Evolutionary conservation across 2,113 vertebrate genomes (phyloP).

Genomic region (Bos javanicus): DNA sequence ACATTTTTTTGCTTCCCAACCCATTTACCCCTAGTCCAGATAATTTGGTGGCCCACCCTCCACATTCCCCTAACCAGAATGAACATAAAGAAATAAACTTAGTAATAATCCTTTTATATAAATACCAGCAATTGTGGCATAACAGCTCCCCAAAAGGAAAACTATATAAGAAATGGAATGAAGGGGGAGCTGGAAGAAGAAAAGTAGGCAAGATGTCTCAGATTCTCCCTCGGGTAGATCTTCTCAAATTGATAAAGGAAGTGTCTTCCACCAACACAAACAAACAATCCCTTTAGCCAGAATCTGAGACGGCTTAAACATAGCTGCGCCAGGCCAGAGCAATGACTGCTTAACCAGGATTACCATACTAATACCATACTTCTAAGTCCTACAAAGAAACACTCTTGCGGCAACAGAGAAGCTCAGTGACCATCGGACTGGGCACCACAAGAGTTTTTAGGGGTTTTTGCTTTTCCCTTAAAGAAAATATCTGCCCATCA

Average conservation of each 20-base stretch:
- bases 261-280: neutral
- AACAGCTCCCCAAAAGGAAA: conserved; percentile 44
- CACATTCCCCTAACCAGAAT: conserved; percentile 52
- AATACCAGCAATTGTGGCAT: conserved; percentile 58
- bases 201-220: conserved; percentile 58
- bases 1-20: conserved; percentile 4
- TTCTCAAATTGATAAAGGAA: neutral
- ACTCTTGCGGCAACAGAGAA: neutral
- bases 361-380: neutral
- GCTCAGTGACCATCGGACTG: neutral
- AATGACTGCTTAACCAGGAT: conserved; percentile 31
- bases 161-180: neutral
- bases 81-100: conserved; percentile 45
- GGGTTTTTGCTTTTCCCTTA: neutral
- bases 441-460: conserved; percentile 3
- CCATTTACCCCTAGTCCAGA: neutral
- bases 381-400: neutral
- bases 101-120: conserved; percentile 60
- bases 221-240: neutral
- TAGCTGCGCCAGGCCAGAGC: conserved; percentile 48
- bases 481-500: conserved; percentile 52
- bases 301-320: conserved; percentile 65
- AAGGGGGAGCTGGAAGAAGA: neutral
- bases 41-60: neutral
- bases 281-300: neutral